phyloP scores from a whole-genome alignment of 2,888 invertebrate species.

The Venustoraphidia nigricollis region DNA sequence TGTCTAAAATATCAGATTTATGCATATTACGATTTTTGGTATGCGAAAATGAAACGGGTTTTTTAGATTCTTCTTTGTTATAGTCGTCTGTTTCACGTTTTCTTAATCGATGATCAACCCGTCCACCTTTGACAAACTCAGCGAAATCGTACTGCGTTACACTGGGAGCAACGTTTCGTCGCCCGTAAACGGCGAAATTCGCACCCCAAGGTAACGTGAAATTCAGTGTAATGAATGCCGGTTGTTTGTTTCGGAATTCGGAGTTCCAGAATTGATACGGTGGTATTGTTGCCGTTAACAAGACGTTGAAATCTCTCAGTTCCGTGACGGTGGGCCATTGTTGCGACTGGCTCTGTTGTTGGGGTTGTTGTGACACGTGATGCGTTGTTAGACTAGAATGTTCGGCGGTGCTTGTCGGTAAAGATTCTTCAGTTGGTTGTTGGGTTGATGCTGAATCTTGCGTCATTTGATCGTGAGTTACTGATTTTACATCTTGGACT shows the following conservation, averaged over 20 bases:
- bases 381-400: constrained; percentile 41
- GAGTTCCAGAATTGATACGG: constrained; percentile 90
- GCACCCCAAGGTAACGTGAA: constrained; percentile 85
- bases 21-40: constrained; percentile 20
- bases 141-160: constrained; percentile 95
- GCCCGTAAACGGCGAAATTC: constrained; percentile 89
- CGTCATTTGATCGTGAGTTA: constrained; percentile 73
- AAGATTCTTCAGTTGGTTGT: constrained; percentile 61
- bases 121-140: constrained; percentile 79
- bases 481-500: constrained; percentile 77
- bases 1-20: constrained; percentile 27
- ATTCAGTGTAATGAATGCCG: constrained; percentile 76
- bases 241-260: constrained; percentile 81
- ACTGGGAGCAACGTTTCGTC: constrained; percentile 88
- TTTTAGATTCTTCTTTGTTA: constrained; percentile 2
- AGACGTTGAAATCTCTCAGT: constrained; percentile 69
- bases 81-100: constrained; percentile 26
- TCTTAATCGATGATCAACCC: constrained; percentile 61
- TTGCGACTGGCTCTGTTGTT: constrained; percentile 56
- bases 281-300: constrained; percentile 71
- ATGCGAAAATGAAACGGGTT: constrained; percentile 8
- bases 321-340: constrained; percentile 66
- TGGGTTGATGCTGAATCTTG: constrained; percentile 58
- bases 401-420: constrained; percentile 53
- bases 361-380: constrained; percentile 46